Evolutionary conservation across 1,140 invertebrate genomes (phyloP), one percentile per base, ranked within the genome.

Genomic region (Halictus rubicundus): DNA sequence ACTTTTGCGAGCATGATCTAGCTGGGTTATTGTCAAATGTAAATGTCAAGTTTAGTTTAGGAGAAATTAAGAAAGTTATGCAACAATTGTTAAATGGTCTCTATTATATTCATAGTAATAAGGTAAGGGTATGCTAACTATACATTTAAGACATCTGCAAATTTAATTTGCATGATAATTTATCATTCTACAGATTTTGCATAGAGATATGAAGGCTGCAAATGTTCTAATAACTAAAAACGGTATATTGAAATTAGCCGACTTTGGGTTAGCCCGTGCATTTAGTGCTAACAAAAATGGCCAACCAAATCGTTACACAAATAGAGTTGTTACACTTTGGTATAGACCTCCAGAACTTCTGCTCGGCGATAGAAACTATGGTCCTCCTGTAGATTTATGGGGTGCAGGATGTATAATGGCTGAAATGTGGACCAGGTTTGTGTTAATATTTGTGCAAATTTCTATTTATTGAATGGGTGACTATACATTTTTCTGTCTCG

Each of bases 371-470:
- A 93, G 98, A 27, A 98, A 99, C 93, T 99, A 99, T 92, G 98
- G 98, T 0, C 97, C 98, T 14, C 97, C 98, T 0, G 98, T 99
- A 39, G 99, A 99, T 94, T 95, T 99, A 92, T 99, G 99, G 99
- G 98, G 98, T 16, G 98, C 98, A 39, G 99, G 99, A 0, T 99
- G 99, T 89, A 99, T 99, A 60, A 99, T 99, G 98, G 98, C 98
- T 0, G 98, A 99, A 94, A 98, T 99, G 97, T 99, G 99, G 99
- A 99, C 98, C 0, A 94, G 98, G 80, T 90, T 80, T 95, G 94
- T 95, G 96, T 89, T 89, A 23, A 68, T 23, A 12, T 49, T 21
- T 16, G 3, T 10, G 16, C 0, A 49, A 23, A 7, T 70, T 16
- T 21, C 7, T 16, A 25, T 0, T 9, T 0, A 27, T 14, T 12